Percentiles rank a stretch among this genome's conserved stretches.
Conservation (phyloP, 2,113 vertebrate species). For the Phylloscopus trochilus region DNA sequence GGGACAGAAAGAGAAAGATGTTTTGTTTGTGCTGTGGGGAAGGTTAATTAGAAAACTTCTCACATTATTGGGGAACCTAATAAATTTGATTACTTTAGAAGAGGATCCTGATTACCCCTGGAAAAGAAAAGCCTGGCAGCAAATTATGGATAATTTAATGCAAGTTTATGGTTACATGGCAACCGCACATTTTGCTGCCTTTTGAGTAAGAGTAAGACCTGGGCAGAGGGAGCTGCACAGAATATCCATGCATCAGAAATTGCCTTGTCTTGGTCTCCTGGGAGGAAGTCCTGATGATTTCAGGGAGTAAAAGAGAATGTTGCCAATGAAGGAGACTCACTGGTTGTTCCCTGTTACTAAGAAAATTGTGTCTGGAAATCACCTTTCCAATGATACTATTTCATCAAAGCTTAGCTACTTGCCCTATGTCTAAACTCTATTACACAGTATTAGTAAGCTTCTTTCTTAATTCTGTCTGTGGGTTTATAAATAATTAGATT, state of each 20-base stretch:
- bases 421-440: not conserved
- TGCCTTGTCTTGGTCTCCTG: not conserved
- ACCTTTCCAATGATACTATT: not conserved
- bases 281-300: not conserved
- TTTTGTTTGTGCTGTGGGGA: not conserved
- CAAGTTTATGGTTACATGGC: not conserved
- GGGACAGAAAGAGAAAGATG: not conserved
- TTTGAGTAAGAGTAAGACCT: not conserved
- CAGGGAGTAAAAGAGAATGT: not conserved
- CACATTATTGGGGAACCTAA: not conserved
- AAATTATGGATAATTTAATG: not conserved
- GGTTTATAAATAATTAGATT: not conserved
- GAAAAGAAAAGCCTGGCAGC: not conserved
- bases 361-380: not conserved
- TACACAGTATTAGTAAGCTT: not conserved
- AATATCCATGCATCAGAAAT: not conserved
- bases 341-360: not conserved
- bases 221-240: not conserved
- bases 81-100: slow-evolving; percentile 12
- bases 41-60: slow-evolving; percentile 23
- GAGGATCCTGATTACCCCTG: not conserved
- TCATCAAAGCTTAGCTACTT: not conserved
- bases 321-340: not conserved
- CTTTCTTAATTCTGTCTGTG: not conserved
- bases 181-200: not conserved